Evolutionary conservation across 2,113 vertebrate genomes (phyloP), one percentile per base, ranked within the genome.

Genomic region (Sprattus sprattus): DNA sequence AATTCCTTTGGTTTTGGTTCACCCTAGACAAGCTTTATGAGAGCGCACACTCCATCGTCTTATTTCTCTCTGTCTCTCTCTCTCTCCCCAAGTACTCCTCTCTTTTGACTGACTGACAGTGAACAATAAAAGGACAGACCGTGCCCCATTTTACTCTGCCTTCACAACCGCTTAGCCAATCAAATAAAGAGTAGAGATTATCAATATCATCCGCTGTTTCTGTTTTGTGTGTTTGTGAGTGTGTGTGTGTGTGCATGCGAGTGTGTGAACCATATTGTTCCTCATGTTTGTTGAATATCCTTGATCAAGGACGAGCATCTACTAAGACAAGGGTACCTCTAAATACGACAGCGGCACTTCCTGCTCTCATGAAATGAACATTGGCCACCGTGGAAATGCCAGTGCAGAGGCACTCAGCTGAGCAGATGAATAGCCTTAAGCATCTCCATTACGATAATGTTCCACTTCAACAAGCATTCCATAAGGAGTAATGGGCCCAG

Each of bases 151-250:
- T 78, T 16, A 39, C 28, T 78, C 71, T 78, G 71, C 49, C 49
- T 52, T 83, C 81, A 86, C 82, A 60, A 86, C 80, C 81, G 75
- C 90, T 89, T 90, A 90, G 91, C 87, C 93, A 87, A 88, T 92
- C 90, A 84, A 95, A 95, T 95, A 95, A 95, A 95, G 92, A 90
- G 92, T 91, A 88, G 93, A 94, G 89, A 89, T 93, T 91, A 89
- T 91, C 75, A 2, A 64, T 64, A 57, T 28, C 82, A 83, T 32
- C 15, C 11, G 3, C 71, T 78, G 71, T 78, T 25, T 71, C 49
- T 32, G 47, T 80, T 82, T 86, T 78, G 52, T 83, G 39, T 39
- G 39, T 39, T 39, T 39, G 39, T 39, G 39, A 1, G 39, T 39
- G 39, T 39, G 39, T 39, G 39, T 16, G 28, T 32, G 15, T 54